Conservation (phyloP, 2,113 vertebrate species). For the Pipra filicauda region DNA sequence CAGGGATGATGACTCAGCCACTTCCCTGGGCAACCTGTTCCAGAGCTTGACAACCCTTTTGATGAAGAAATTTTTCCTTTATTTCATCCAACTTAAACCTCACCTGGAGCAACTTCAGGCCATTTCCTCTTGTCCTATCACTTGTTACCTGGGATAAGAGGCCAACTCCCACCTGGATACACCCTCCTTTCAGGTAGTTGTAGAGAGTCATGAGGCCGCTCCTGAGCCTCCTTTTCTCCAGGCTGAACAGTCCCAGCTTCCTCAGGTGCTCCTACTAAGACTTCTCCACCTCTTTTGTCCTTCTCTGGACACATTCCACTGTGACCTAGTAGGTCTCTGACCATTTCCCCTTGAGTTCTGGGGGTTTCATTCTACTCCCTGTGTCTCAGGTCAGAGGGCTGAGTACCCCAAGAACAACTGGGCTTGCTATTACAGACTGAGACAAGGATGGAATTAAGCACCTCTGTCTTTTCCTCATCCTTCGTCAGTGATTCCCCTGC, state of each 20-base stretch:
- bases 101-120: neutral
- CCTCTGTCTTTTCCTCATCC: neutral
- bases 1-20: neutral
- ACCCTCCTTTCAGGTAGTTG: neutral
- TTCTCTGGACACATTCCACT: neutral
- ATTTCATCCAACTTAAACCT: neutral
- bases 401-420: neutral
- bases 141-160: neutral
- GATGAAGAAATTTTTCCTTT: neutral
- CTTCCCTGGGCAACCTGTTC: neutral
- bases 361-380: neutral
- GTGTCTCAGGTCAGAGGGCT: neutral
- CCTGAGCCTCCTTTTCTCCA: neutral
- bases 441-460: neutral
- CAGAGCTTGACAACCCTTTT: neutral
- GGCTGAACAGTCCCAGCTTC: neutral
- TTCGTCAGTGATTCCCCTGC: neutral
- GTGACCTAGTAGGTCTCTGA: neutral
- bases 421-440: neutral
- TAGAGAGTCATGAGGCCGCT: neutral
- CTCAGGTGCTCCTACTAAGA: neutral
- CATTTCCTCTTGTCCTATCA: neutral
- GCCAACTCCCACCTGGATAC: too few relatives aligned
- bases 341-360: neutral
- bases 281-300: neutral